phyloP scores from a whole-genome alignment of 2,888 invertebrate species.

The Synergus gifuensis region DNA sequence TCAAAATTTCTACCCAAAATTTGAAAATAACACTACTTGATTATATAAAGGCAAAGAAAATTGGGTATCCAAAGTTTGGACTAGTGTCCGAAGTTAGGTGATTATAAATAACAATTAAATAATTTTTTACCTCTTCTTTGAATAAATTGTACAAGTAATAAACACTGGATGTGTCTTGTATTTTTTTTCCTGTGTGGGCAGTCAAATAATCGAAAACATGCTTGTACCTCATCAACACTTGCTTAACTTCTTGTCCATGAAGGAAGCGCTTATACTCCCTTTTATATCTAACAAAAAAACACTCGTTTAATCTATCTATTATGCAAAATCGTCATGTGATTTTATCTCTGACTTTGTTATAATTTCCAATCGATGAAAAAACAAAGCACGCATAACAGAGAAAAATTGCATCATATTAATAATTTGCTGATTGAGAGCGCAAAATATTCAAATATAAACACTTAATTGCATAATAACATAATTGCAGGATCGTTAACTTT shows the following conservation, averaged over 20 bases:
- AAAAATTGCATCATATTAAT: background rate
- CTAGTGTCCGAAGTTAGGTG: no score
- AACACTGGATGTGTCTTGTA: constrained; percentile 68
- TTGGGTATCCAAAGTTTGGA: no score
- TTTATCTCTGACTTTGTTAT: no score
- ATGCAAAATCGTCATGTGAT: no score
- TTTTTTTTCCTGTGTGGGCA: constrained; percentile 72
- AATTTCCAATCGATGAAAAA: background rate
- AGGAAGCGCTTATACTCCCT: constrained; percentile 65
- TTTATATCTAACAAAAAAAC: constrained; percentile 63
- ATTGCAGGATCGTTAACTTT: background rate
- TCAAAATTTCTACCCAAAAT: no score
- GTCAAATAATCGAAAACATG: constrained; percentile 76
- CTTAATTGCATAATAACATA: background rate
- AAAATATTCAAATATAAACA: background rate
- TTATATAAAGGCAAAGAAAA: no score
- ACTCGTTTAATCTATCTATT: constrained; percentile 5
- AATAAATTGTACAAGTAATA: constrained; percentile 75
- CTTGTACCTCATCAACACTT: constrained; percentile 71
- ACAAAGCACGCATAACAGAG: background rate
- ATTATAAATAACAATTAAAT: background rate
- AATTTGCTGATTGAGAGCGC: background rate
- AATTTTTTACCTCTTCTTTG: constrained; percentile 72
- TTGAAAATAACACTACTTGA: no score
- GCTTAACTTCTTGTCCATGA: constrained; percentile 61